phyloP scores from a whole-genome alignment of 2,888 invertebrate species.

The Troides aeacus region DNA sequence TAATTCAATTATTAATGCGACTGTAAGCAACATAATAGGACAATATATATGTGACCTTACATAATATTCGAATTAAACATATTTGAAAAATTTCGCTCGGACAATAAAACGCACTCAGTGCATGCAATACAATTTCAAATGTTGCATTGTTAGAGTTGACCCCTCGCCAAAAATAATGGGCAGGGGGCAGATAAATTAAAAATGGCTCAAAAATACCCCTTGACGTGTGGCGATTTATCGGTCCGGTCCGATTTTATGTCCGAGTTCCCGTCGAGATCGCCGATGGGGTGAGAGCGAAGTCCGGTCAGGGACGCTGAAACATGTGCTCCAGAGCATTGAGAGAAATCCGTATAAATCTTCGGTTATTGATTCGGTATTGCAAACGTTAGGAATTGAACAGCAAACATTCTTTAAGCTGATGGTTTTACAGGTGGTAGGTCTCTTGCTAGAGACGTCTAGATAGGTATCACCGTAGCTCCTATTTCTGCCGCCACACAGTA shows the following conservation, averaged over 20 bases:
- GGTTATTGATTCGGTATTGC: too few species aligned
- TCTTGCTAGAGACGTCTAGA: too few species aligned
- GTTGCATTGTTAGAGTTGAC: slow-evolving; percentile 65
- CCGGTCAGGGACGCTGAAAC: not conserved
- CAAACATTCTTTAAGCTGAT: too few species aligned
- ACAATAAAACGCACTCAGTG: slow-evolving; percentile 69
- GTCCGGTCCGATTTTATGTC: slow-evolving; percentile 42
- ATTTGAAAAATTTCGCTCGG: slow-evolving; percentile 51
- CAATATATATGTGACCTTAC: slow-evolving; percentile 31
- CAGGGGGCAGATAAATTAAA: slow-evolving; percentile 78
- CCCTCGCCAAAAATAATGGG: slow-evolving; percentile 75
- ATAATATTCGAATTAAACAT: slow-evolving; percentile 33
- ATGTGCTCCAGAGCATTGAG: too few species aligned
- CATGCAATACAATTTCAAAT: slow-evolving; percentile 51
- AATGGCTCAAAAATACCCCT: slow-evolving; percentile 77
- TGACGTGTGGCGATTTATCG: slow-evolving; percentile 59
- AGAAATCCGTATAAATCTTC: too few species aligned
- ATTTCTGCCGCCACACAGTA: too few species aligned
- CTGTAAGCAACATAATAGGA: slow-evolving; percentile 2
- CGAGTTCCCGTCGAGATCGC: slow-evolving; percentile 39
- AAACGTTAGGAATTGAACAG: too few species aligned
- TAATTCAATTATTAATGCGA: too few species aligned
- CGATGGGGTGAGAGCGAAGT: slow-evolving; percentile 27
- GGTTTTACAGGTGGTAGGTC: too few species aligned
- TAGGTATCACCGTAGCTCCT: too few species aligned